These are phyloP conservation scores for Spheniscus humboldti DNA, from an alignment of 2,797 vertebrate genomes.

Conservation along the genomic window DNA sequence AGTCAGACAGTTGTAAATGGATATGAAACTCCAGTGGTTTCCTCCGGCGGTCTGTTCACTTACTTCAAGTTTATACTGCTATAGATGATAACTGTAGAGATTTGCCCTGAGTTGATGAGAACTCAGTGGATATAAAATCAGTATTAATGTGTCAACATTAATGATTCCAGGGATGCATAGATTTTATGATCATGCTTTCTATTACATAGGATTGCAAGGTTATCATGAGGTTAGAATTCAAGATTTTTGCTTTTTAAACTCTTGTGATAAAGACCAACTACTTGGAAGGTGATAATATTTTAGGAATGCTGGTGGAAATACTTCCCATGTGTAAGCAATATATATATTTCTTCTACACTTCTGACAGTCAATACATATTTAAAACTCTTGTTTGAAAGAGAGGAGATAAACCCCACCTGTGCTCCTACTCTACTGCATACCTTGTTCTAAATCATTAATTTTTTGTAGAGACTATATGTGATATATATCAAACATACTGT, in stretches of 20 bases:
- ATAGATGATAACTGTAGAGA: background rate
- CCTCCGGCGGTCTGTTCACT: background rate
- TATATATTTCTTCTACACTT: background rate
- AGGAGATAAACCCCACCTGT: background rate
- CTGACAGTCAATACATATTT: background rate
- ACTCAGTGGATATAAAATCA: background rate
- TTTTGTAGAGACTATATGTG: background rate
- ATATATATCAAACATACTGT: background rate
- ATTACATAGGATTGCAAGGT: background rate
- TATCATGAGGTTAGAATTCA: background rate
- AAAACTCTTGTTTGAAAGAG: background rate
- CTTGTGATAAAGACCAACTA: background rate
- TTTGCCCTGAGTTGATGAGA: background rate
- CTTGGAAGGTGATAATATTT: background rate
- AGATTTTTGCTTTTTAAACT: background rate
- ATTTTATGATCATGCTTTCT: background rate
- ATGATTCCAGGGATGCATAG: background rate
- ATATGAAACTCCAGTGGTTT: background rate
- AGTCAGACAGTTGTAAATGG: background rate
- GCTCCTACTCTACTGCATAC: background rate
- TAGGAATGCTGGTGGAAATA: background rate
- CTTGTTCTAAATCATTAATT: background rate
- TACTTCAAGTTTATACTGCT: background rate
- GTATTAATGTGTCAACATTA: background rate
- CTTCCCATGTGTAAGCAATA: background rate